These are phyloP conservation scores for Lateolabrax maculatus DNA, from an alignment of 2,797 vertebrate genomes.

Conservation along the genomic window DNA sequence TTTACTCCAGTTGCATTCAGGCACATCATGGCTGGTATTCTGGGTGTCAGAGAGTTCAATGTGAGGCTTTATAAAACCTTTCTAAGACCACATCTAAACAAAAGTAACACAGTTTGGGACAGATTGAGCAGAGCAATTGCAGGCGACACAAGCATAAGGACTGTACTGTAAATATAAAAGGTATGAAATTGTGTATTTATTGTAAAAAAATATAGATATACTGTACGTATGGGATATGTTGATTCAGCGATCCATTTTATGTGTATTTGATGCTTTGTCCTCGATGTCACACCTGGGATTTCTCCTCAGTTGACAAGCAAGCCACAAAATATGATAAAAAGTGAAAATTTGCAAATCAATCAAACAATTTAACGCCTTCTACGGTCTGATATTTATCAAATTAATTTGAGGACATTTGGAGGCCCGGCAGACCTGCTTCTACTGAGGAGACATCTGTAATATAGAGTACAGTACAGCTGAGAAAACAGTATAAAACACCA, in stretches of 20 bases:
- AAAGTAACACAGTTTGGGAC: background rate
- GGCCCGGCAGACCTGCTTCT: background rate
- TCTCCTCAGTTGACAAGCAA: background rate
- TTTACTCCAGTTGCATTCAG: slow-evolving; percentile 16
- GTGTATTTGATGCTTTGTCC: no score
- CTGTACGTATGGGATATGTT: background rate
- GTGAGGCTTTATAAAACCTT: background rate
- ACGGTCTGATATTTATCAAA: no score
- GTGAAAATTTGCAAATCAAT: background rate
- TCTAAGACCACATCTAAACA: background rate
- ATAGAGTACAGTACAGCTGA: background rate
- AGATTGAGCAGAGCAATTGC: background rate
- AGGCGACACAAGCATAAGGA: background rate
- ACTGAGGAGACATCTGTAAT: background rate
- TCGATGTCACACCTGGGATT: slow-evolving; percentile 10
- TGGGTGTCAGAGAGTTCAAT: background rate
- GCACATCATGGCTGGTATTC: background rate
- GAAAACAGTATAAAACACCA: background rate
- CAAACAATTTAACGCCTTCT: background rate
- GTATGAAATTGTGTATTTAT: background rate
- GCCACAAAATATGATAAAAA: no score
- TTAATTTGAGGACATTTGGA: background rate
- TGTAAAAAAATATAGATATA: background rate
- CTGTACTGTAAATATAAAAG: background rate
- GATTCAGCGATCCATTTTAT: no score